Evolutionary conservation across 2,113 vertebrate genomes (phyloP), one percentile per base, ranked within the genome.

Genomic region (Puntigrus tetrazona): DNA sequence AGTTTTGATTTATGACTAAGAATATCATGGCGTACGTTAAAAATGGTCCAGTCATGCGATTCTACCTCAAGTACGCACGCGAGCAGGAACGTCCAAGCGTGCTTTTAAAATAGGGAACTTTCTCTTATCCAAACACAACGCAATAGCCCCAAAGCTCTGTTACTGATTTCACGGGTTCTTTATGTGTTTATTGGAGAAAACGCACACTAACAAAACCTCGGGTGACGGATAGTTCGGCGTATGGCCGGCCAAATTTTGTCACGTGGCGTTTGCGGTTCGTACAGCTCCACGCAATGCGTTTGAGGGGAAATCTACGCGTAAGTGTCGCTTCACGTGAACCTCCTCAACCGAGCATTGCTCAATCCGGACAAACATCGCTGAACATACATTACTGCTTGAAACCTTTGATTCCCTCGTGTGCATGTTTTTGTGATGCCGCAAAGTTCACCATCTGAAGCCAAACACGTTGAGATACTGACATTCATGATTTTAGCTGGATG

Each of bases 381-480:
- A 78, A 59, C 55, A 81, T 20, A 34, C 16, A 74, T 29, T 29
- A 16, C 67, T 55, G 29, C 45, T 20, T 77, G 9, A 84, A n/a
- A 7, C 47, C 34, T 20, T 47, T 75, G 20, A 41, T 43, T 74
- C 31, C 14, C 38, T 50, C 11, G 43, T 29, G 69, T 31, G 20
- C 3, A 31, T 45, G 3, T 45, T 52, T 72, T 43, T 67, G n/a
- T 25, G 27, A 61, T 47, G 72, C n/a, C 14, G 2, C 34, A 82
- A 45, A 77, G 78, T 82, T 76, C 78, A 81, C 11, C 45, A 47
- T 47, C 45, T 36, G 5, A 36, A 41, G 25, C 16, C 63, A 70
- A 70, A 70, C 25, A 81, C 25, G 80, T 14, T 13, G 50, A 6
- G 16, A 43, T 43, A 57, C 22, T 7, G 57, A 55, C 14, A 73